Evolutionary conservation across 30 jellyfish, hydroid and myxozoan species (phyloP), one percentile per base, ranked within the genome.

Genomic region (Nemopilema nomurai): DNA sequence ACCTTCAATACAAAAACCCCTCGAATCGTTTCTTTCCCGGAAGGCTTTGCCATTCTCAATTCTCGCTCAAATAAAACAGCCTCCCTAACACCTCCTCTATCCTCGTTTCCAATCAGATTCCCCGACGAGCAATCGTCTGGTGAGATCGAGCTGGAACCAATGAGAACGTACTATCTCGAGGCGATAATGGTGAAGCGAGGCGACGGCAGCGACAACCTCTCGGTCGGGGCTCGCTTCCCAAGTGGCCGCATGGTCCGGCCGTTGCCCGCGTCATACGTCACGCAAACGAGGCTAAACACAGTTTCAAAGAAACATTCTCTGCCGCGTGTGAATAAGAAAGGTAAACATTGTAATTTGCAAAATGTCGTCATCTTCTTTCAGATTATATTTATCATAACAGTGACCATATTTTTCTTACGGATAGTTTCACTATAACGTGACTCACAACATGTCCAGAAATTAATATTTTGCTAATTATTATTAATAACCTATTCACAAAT

Each of bases 61-160:
- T n/a, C n/a, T n/a, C n/a, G 53, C 22, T 69, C 26, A 28, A 8
- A 69, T 0, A 69, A 69, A 18, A 27, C 26, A 20, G 18, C 53
- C 28, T 69, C 7, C 52, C 19, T 6, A 30, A 69, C 9, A 69
- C 17, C 13, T 6, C 13, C 13, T 6, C 13, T 41, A 13, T 41
- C 13, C 9, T 41, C 13, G 57, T 41, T 41, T 41, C 13, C 57
- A 41, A 22, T 21, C 71, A 95, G 99, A 65, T 65, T 73, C 50
- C 96, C 97, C 17, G 99, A 90, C 63, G 98, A 95, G 82, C 99
- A 95, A 66, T 79, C 97, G 1, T 95, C 99, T 8, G 96, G 96
- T 1, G 97, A 85, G 69, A 82, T 95, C 21, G 97, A 87, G 63
- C 69, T 95, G 62, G 90, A 68, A 51, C 90, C 90, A 25, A 76